Evolutionary conservation across 2,113 vertebrate species (phyloP), one percentile per base, ranked within the genome.

Genomic region (Aspidoscelis tigris): DNA sequence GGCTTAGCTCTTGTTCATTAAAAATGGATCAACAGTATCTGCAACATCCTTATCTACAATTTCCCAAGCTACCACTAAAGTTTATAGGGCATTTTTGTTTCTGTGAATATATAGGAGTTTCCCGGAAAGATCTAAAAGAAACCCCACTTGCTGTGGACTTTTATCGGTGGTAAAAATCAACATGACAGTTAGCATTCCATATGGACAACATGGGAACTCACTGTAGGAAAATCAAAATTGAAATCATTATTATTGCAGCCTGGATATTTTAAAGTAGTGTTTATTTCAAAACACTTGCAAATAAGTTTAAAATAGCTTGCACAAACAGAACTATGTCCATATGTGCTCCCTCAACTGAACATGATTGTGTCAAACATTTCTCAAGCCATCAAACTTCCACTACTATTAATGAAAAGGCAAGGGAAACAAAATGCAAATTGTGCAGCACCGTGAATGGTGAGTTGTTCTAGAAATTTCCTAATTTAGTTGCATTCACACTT

Each of bases 241-340:
- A 22, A 78, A 58, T 24, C 39, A 73, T 44, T 82, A 70, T 70
- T 39, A 26, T 84, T 85, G 8, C 18, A 8, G 79, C 39, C 84
- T 90, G 81, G 89, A 80, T 24, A 4, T 47, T 84, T 89, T 85
- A 82, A 89, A 92, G 84, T 78, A 82, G 65, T 0, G 0, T 50
- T 70, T 82, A 77, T 87, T 86, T 78, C 64, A 82, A n/a, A 85
- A 76, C 43, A 78, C 76, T 64, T 81, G 86, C 58, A 86, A 89
- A 91, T 87, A 78, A 74, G 44, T 80, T 81, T 87, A n/a, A 65
- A 75, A 75, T 75, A 22, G 21, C 18, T 65, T 26, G 3, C 26
- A 6, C 22, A 81, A 70, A 41, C 65, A 75, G 26, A 33, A 12
- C 71, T 21, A 24, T 43, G n/a, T 84, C 53, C 55, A 47, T 39